Percentiles rank a stretch among this genome's conserved stretches.
These are phyloP conservation scores for Apodemia duryi DNA, from an alignment of 2,888 invertebrate species.

Conservation along the genomic window DNA sequence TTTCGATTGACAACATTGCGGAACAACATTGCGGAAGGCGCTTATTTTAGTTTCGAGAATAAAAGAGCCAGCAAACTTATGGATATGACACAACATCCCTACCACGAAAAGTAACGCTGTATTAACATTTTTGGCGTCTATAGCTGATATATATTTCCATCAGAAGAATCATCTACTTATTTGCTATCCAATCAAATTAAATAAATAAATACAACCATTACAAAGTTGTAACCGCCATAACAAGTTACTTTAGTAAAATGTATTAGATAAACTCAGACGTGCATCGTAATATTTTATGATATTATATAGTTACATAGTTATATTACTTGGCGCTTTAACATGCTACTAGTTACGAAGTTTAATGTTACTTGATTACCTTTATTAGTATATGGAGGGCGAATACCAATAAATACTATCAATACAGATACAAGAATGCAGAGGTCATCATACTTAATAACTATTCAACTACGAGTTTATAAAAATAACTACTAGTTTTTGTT, in stretches of 20 bases:
- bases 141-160: no score
- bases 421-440: background rate
- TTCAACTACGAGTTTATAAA: background rate
- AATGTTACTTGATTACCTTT: slow-evolving; percentile 4
- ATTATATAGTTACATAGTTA: background rate
- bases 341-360: background rate
- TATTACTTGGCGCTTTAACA: background rate
- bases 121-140: no score
- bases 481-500: background rate
- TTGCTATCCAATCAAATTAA: no score
- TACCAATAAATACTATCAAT: background rate
- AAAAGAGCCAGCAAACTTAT: no score
- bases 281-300: slow-evolving; percentile 2
- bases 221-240: background rate
- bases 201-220: background rate
- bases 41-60: no score
- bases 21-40: no score
- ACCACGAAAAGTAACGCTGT: no score
- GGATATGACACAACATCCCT: no score
- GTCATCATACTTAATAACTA: background rate
- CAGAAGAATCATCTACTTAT: no score
- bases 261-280: background rate
- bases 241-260: background rate
- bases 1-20: no score
- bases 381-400: slow-evolving; percentile 1